phyloP scores from a whole-genome alignment of 2,797 vertebrate genomes.

The Sphenopsis melanotis region DNA sequence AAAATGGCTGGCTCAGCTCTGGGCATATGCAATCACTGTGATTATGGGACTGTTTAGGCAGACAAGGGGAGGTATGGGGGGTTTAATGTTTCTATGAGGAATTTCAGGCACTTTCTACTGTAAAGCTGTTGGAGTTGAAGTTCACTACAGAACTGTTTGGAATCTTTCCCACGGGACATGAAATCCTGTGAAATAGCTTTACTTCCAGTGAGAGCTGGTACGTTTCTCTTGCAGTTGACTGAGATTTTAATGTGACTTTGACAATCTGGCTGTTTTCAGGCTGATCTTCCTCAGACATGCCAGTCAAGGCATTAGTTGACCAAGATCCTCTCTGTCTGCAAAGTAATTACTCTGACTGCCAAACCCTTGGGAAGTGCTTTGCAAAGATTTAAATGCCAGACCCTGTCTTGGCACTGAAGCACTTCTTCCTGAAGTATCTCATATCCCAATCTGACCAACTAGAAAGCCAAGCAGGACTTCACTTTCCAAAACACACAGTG shows the following conservation, averaged over 20 bases:
- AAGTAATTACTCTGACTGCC: background rate
- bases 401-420: background rate
- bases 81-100: background rate
- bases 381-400: background rate
- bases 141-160: background rate
- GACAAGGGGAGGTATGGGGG: background rate
- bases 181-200: background rate
- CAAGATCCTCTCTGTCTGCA: background rate
- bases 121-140: background rate
- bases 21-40: background rate
- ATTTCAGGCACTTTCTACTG: background rate
- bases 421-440: background rate
- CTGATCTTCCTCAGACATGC: background rate
- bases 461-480: background rate
- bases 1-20: background rate
- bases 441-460: background rate
- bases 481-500: background rate
- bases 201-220: background rate
- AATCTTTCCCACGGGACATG: background rate
- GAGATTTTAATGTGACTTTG: background rate
- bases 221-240: background rate
- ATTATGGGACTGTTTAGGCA: background rate
- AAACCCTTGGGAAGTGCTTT: background rate
- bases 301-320: background rate
- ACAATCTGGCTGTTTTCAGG: background rate